Base-by-base conservation (phyloP, 1,140 invertebrate species). In the Drosophila aff. region DNA sequence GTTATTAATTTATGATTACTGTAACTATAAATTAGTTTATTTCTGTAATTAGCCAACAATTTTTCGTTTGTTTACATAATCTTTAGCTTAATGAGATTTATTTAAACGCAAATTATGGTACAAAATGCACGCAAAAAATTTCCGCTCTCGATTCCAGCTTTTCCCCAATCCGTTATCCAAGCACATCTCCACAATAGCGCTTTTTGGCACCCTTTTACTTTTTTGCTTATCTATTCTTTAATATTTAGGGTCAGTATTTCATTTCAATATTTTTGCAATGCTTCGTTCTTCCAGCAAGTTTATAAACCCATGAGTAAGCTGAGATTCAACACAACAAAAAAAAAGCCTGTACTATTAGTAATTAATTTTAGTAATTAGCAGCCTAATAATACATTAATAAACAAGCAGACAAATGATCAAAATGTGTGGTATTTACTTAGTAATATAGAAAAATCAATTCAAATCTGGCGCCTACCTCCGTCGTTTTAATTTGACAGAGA, bases 81-180 rank as follows among this genome's bases (percentile, higher is more conserved):
- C 55, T 69, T 58, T 86, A 84, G 85, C 57, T 76, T 84, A 84
- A 84, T 79, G 85, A 89, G 84, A 90, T 90, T 89, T 89, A 76
- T 84, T 84, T 72, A 79, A 75, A 85, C 68, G 77, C 66, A 81
- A 83, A 64, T 58, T 79, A 89, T 84, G 84, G 85, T 86, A 89
- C 84, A 84, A 87, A 87, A 68, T 47, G 66, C 66, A 67, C 38
- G 52, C 71, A 53, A 76, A 75, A 86, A 50, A 66, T 82, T 79
- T 82, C 72, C 76, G 63, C 53, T 68, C 40, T 79, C 69, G 63
- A 79, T 82, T 86, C 82, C 82, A 79, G 23, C 28, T 64, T 47
- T 73, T 16, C 23, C 47, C 13, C 21, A 41, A 31, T 33, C 47
- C 26, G 18, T 5, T 36, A 62, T 36, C 21, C 47, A 53, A 41